Conservation (phyloP, 2,797 vertebrate species). For the Oreochromis mossambicus region DNA sequence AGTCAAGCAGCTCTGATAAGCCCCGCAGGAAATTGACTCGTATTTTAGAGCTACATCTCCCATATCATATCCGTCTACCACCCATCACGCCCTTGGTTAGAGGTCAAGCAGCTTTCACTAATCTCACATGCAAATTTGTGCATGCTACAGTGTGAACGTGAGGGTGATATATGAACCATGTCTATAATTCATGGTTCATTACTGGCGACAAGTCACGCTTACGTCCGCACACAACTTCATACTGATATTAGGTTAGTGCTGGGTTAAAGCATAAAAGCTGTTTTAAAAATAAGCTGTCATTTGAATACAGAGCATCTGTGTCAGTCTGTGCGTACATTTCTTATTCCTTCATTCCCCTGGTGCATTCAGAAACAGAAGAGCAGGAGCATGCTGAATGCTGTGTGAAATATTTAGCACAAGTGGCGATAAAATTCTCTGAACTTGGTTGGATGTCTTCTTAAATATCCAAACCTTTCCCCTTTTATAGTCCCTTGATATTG, state of each 20-base stretch:
- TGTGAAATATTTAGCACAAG: constrained; percentile 11
- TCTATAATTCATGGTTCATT: constrained; percentile 40
- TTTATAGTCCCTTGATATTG: not conserved
- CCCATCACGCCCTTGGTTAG: constrained; percentile 62
- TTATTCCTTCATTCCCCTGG: not conserved
- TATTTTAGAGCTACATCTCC: constrained; percentile 60
- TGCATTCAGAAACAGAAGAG: not conserved
- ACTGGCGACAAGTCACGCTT: constrained; percentile 27
- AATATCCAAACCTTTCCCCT: not conserved
- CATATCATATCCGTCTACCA: constrained; percentile 51
- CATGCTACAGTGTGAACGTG: constrained; percentile 27
- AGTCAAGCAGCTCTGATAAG: constrained; percentile 70
- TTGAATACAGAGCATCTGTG: not conserved
- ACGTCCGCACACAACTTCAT: not conserved
- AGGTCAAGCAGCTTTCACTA: constrained; percentile 69
- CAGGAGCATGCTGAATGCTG: not conserved
- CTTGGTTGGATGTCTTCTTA: not conserved
- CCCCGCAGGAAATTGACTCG: constrained; percentile 70
- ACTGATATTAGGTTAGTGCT: not conserved
- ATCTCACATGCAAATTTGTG: constrained; percentile 63
- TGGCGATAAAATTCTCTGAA: not conserved
- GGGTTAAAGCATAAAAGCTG: not conserved
- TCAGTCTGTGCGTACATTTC: not conserved
- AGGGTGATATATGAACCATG: constrained; percentile 35
- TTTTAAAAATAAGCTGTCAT: not conserved